phyloP scores from a whole-genome alignment of 2,113 vertebrate species.

The Paralichthys olivaceus region DNA sequence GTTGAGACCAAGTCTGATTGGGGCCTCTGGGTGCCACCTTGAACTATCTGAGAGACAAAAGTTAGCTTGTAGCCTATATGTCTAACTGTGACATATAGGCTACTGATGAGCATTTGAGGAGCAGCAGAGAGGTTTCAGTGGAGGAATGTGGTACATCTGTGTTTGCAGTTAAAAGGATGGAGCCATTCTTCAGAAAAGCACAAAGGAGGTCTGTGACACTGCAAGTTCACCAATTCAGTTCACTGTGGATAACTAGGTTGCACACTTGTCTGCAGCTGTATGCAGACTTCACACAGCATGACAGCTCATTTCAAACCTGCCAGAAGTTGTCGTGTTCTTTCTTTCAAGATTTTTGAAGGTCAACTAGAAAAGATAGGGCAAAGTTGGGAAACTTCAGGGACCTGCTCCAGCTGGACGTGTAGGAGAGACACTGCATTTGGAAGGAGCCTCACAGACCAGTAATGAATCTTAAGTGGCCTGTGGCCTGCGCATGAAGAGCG shows the following conservation, averaged over 20 bases:
- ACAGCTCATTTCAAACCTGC: neutral
- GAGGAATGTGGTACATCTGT: too few relatives aligned
- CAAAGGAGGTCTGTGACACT: too few relatives aligned
- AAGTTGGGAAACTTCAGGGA: neutral
- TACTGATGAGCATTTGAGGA: too few relatives aligned
- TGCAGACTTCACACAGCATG: neutral
- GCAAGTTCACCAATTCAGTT: too few relatives aligned
- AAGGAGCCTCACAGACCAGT: neutral
- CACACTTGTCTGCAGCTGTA: neutral
- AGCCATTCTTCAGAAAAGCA: too few relatives aligned
- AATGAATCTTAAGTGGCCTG: neutral
- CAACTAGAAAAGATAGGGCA: too few relatives aligned
- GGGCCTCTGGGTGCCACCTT: constrained; percentile 2
- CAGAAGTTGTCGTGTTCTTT: neutral
- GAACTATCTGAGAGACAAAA: neutral
- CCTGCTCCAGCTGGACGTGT: neutral
- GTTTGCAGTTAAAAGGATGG: too few relatives aligned
- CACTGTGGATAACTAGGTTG: neutral
- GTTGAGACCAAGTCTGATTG: neutral
- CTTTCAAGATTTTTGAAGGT: neutral
- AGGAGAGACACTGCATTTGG: neutral
- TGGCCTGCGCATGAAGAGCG: neutral
- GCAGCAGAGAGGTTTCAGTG: too few relatives aligned
- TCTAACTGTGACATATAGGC: neutral
- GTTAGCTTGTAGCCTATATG: neutral